Conservation (phyloP, 2,113 vertebrate genomes). For the Callospermophilus lateralis region DNA sequence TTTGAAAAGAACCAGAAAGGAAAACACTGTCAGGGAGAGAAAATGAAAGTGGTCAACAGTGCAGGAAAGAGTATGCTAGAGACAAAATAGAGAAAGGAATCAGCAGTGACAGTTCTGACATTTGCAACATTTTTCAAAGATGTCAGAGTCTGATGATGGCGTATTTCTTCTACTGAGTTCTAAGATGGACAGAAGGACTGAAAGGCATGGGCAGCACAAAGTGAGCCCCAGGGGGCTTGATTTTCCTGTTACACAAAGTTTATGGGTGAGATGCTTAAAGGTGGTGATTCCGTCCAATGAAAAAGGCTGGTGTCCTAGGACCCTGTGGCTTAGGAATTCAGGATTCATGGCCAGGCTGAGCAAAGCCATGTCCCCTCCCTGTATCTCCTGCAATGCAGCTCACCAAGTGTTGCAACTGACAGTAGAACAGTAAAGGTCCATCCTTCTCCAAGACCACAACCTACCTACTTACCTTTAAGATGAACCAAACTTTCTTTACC, state of each 20-base stretch:
- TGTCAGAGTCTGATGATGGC: constrained; percentile 59
- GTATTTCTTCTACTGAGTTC: constrained; percentile 31
- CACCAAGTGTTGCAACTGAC: accelerated
- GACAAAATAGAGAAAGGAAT: constrained; percentile 56
- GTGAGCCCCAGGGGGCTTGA: neutral
- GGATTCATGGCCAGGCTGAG: no score
- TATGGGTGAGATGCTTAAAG: neutral
- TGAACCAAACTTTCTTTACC: neutral
- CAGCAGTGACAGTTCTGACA: constrained; percentile 61
- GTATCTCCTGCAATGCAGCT: neutral
- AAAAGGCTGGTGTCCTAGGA: neutral
- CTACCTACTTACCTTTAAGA: neutral
- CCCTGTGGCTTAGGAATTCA: neutral
- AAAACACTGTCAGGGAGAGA: constrained; percentile 37
- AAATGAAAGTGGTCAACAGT: constrained; percentile 73
- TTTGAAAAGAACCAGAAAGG: neutral
- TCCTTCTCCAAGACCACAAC: neutral
- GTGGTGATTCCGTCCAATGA: neutral
- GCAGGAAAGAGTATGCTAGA: neutral
- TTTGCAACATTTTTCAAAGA: neutral
- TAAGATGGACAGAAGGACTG: neutral
- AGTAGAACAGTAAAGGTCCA: neutral
- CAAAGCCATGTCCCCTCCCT: accelerated
- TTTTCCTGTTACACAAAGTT: neutral
- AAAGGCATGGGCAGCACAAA: neutral